Evolutionary conservation across 2,797 vertebrate species (phyloP).

Genomic region (Chloroceryle amazona): DNA sequence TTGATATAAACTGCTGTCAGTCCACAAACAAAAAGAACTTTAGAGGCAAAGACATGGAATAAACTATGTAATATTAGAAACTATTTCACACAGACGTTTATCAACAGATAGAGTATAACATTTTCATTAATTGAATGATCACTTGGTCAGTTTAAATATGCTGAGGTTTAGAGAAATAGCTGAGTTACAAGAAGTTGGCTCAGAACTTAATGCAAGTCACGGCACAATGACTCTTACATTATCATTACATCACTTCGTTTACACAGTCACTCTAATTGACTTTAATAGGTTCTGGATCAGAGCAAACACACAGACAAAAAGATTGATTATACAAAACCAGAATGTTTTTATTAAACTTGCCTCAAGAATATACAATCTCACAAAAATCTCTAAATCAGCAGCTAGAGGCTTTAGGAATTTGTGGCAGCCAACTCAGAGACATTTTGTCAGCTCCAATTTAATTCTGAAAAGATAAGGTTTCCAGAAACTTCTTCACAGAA

Average conservation of each 20-base stretch:
- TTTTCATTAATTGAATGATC: conserved; percentile 61
- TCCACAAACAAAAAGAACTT: background rate
- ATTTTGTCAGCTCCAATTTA: conserved; percentile 24
- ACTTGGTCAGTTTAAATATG: conserved; percentile 31
- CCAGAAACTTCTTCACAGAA: background rate
- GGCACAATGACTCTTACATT: conserved; percentile 52
- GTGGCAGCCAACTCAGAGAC: background rate
- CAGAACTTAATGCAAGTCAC: conserved; percentile 49
- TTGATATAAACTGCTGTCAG: background rate
- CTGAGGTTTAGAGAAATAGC: conserved; percentile 40
- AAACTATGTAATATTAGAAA: background rate
- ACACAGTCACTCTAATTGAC: conserved; percentile 51
- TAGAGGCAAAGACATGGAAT: background rate
- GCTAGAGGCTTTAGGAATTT: conserved; percentile 21
- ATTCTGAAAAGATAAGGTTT: conserved; percentile 10
- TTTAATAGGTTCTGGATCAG: conserved; percentile 61
- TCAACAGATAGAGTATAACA: conserved; percentile 36
- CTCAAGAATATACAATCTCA: conserved; percentile 1
- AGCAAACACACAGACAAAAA: conserved; percentile 55
- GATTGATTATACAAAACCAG: conserved; percentile 37
- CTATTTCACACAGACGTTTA: conserved; percentile 1
- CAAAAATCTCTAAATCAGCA: conserved; percentile 38
- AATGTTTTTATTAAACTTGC: conserved; percentile 38
- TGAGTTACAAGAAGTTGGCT: conserved; percentile 19
- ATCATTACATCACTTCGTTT: conserved; percentile 65